These are phyloP conservation scores for Galago senegalensis DNA, from an alignment of 2,797 vertebrate genomes.

Conservation along the genomic window DNA sequence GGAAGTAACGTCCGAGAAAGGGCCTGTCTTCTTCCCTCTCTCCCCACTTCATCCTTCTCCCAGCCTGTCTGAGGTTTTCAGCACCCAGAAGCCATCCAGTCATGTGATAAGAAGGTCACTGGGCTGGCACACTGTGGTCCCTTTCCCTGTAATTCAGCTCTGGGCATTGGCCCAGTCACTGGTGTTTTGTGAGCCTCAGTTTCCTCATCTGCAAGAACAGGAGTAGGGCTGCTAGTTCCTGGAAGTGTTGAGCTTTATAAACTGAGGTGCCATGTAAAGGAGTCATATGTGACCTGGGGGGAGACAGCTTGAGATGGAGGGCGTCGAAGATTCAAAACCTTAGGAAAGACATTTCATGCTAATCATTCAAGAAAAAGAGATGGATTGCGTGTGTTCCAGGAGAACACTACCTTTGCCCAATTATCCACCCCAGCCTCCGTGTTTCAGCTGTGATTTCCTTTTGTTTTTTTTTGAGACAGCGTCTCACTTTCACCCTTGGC, in stretches of 20 bases:
- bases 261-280: not conserved
- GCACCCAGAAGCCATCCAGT: not conserved
- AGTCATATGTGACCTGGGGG: not conserved
- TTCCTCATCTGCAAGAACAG: conserved; percentile 3
- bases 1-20: not conserved
- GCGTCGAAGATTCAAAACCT: not conserved
- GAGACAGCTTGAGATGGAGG: not conserved
- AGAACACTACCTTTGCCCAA: not conserved
- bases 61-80: not conserved
- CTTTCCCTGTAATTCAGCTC: not conserved
- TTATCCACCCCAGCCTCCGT: not conserved
- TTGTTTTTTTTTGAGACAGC: too few species aligned
- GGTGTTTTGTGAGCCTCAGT: conserved; percentile 31
- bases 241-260: not conserved
- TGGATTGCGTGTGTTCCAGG: not conserved
- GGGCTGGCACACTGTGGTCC: not conserved
- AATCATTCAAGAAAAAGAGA: not conserved
- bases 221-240: not conserved
- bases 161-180: not conserved
- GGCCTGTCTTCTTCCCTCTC: not conserved
- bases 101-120: not conserved
- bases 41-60: not conserved
- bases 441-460: not conserved
- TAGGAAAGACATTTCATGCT: not conserved
- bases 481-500: too few species aligned